These are phyloP conservation scores for Drosophila nigromelanica DNA, from an alignment of 1,140 invertebrate genomes.

Conservation along the genomic window DNA sequence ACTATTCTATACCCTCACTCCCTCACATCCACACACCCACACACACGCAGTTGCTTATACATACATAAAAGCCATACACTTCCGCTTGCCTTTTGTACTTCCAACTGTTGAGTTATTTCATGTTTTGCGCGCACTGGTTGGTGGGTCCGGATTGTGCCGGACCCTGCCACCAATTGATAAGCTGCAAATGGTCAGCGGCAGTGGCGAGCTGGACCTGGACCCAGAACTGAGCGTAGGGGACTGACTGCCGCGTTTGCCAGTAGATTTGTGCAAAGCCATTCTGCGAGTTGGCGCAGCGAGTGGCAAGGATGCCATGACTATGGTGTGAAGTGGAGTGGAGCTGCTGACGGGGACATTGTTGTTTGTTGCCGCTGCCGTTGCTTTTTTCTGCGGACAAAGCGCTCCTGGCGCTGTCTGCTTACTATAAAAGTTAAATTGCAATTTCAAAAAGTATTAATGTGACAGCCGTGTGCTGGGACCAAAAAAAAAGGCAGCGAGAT, in stretches of 20 bases:
- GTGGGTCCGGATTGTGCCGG: constrained; percentile 17
- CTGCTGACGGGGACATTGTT: constrained; percentile 9
- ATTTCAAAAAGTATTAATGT: constrained; percentile 76
- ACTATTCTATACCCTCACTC: constrained; percentile 49
- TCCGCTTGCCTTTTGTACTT: constrained; percentile 47
- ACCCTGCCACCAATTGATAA: constrained; percentile 59
- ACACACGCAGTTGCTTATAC: neutral
- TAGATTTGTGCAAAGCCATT: constrained; percentile 54
- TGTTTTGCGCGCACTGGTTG: constrained; percentile 47
- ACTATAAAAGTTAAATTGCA: constrained; percentile 75
- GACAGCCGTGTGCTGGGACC: constrained; percentile 51
- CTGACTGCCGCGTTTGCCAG: constrained; percentile 44
- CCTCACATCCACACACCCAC: constrained; percentile 16
- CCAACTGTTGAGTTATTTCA: constrained; percentile 71
- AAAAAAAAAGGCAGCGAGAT: neutral
- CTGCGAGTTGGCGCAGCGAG: constrained; percentile 10
- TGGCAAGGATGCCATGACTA: neutral
- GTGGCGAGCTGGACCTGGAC: neutral
- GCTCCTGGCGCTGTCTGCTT: constrained; percentile 41
- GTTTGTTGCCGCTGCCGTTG: constrained; percentile 3
- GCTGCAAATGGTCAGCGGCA: constrained; percentile 56
- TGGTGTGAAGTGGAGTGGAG: neutral
- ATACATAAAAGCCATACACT: constrained; percentile 8
- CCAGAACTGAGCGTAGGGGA: neutral
- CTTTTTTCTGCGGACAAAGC: constrained; percentile 17